Evolutionary conservation across 2,797 vertebrate species (phyloP).

Genomic region (Gadopsis marmoratus): DNA sequence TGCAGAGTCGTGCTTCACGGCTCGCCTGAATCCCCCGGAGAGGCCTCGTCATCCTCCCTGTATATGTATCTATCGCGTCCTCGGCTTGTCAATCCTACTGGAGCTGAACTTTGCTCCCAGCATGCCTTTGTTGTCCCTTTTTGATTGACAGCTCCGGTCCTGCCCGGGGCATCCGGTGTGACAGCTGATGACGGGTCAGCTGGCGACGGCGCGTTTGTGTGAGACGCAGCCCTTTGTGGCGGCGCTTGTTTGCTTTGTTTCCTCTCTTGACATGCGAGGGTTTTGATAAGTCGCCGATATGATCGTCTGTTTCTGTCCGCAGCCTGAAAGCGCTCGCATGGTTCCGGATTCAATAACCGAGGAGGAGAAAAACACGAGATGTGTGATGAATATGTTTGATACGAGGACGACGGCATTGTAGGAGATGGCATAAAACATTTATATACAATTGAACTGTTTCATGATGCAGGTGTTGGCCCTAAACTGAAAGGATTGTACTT

Average conservation of each 20-base stretch:
- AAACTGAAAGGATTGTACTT: neutral
- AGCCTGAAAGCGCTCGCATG: neutral
- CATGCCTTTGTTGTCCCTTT: slow-evolving; percentile 22
- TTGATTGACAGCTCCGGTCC: slow-evolving; percentile 44
- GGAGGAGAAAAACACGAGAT: neutral
- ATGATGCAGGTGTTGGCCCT: neutral
- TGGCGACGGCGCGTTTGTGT: slow-evolving; percentile 9
- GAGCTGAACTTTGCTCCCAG: slow-evolving; percentile 44
- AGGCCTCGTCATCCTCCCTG: slow-evolving; percentile 9
- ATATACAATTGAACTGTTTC: neutral
- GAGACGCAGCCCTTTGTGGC: slow-evolving; percentile 2
- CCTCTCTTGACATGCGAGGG: neutral
- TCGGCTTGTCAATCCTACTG: slow-evolving; percentile 7
- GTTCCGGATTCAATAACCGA: neutral
- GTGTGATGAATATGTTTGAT: neutral
- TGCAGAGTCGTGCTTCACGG: fast-evolving
- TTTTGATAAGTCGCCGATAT: neutral
- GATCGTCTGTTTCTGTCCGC: neutral
- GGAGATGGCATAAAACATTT: neutral
- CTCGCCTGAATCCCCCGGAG: slow-evolving; percentile 5
- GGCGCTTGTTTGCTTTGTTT: neutral
- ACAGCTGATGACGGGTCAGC: slow-evolving; percentile 42
- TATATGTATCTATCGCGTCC: slow-evolving; percentile 1
- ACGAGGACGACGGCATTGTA: too few relatives aligned
- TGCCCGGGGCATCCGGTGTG: neutral